Conservation (phyloP, 2,113 vertebrate genomes). For the Bos taurus region ARS-UCD2.0 NC_037330.1:41309501-41310000, state of each 20-base stretch:
- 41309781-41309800: background rate
- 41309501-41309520: background rate
- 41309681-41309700: background rate
- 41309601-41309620: background rate
- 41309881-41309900: background rate
- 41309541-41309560: background rate
- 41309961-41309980: background rate
- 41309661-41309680: background rate
- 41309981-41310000: background rate
- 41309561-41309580: background rate
- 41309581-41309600: background rate
- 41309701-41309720: background rate
- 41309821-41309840: background rate
- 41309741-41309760: background rate
- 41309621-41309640: background rate
- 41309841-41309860: background rate
- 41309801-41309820: background rate
- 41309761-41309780: background rate
- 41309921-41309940: background rate
- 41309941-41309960: background rate
- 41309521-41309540: background rate
- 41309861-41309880: background rate
- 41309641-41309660: background rate
- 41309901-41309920: background rate
- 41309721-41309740: background rate